Percentiles rank a stretch among this genome's conserved stretches.
phyloP scores from a whole-genome alignment of 2,113 vertebrate species.

The Morone saxatilis region DNA sequence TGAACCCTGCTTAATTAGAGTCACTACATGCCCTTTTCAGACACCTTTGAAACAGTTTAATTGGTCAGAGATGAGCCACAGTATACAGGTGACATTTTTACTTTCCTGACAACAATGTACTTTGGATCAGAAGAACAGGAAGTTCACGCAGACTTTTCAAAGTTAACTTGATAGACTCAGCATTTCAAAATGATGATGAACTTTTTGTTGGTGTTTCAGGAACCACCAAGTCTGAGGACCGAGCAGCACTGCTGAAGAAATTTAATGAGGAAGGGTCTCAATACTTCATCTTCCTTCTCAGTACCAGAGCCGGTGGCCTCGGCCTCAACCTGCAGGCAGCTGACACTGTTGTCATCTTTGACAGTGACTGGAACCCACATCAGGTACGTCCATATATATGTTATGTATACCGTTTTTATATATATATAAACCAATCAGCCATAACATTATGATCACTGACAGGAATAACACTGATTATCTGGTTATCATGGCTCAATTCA shows the following conservation, averaged over 20 bases:
- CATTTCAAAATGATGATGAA: neutral
- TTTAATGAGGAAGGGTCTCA: slow-evolving; percentile 93
- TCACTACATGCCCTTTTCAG: neutral
- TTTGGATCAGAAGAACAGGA: neutral
- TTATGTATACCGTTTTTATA: too few species aligned
- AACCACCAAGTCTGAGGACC: slow-evolving; percentile 95
- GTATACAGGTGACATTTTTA: neutral
- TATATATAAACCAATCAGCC: too few species aligned
- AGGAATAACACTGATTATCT: too few species aligned
- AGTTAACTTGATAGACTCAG: neutral
- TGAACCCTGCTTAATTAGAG: neutral
- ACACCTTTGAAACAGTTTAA: slow-evolving; percentile 8
- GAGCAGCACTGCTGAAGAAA: slow-evolving; percentile 92
- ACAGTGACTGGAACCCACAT: slow-evolving; percentile 99
- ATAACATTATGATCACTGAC: too few species aligned
- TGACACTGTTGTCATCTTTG: slow-evolving; percentile 96
- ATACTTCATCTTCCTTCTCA: slow-evolving; percentile 97
- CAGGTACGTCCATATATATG: slow-evolving; percentile 84
- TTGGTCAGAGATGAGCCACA: neutral
- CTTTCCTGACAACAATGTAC: neutral
- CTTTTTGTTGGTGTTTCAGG: slow-evolving; percentile 78
- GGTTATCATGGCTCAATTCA: too few species aligned
- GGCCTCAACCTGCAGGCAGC: slow-evolving; percentile 96
- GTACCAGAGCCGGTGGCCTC: slow-evolving; percentile 93
- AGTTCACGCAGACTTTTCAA: neutral